A percentile compares a stretch with the other conserved stretches of the same genome.
These are phyloP conservation scores for Coboldia fuscipes DNA, from an alignment of 1,140 invertebrate genomes.

Conservation along the genomic window DNA sequence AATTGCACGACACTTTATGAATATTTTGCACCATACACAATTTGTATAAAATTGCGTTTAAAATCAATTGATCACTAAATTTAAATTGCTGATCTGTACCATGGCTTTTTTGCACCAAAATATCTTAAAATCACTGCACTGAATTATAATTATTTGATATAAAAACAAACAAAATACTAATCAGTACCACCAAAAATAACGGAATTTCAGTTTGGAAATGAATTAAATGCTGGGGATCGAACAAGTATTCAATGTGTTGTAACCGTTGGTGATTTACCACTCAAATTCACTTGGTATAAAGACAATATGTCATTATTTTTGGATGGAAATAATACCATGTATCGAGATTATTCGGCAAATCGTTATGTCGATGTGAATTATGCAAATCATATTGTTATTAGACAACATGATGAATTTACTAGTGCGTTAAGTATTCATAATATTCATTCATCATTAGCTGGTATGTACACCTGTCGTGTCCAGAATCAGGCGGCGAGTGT, in stretches of 20 bases:
- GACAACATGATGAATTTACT: conserved; percentile 40
- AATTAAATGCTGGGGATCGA: conserved; percentile 42
- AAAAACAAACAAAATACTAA: conserved; percentile 1
- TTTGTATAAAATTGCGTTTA: too few species aligned
- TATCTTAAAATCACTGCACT: not conserved
- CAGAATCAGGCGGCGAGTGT: conserved; percentile 33
- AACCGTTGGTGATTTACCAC: conserved; percentile 42
- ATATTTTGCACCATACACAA: too few species aligned
- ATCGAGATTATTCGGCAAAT: too few species aligned
- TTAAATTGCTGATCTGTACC: too few species aligned
- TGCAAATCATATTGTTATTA: conserved; percentile 24
- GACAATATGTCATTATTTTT: conserved; percentile 26
- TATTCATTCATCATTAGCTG: conserved; percentile 38
- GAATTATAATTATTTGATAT: not conserved
- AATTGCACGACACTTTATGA: not conserved
- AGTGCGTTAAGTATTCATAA: conserved; percentile 36
- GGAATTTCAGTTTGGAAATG: conserved; percentile 39
- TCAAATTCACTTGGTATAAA: conserved; percentile 48
- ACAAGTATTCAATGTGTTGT: conserved; percentile 44
- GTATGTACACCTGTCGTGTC: conserved; percentile 47
- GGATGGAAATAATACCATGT: not conserved
- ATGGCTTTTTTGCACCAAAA: too few species aligned
- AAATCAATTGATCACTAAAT: too few species aligned
- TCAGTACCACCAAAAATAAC: conserved; percentile 43
- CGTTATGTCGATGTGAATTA: conserved; percentile 3